phyloP scores from a whole-genome alignment of 2,113 vertebrate genomes.

The Machaerirhynchus nigripectus region DNA sequence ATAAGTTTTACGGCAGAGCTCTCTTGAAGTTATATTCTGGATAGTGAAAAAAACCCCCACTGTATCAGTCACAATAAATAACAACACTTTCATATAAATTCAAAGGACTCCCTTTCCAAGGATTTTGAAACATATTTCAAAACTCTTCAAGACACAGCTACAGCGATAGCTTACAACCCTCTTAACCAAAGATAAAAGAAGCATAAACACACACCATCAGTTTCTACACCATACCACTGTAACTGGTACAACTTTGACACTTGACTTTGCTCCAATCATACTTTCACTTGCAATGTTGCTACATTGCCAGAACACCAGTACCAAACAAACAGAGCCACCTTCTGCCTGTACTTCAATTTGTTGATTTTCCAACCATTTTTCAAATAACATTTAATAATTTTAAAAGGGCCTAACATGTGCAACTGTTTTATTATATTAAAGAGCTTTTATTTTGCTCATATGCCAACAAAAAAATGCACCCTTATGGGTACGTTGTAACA shows the following conservation, averaged over 20 bases:
- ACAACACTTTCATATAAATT: not conserved
- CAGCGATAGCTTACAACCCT: accelerated
- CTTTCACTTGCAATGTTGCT: not conserved
- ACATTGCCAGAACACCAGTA: not conserved
- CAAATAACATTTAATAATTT: not conserved
- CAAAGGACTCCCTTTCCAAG: not conserved
- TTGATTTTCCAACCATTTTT: not conserved
- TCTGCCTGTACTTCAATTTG: not conserved
- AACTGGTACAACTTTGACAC: not conserved
- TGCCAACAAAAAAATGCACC: not conserved
- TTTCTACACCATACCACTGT: not conserved
- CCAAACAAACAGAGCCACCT: not conserved
- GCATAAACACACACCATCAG: not conserved
- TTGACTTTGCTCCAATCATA: not conserved
- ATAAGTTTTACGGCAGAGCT: not conserved
- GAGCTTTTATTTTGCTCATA: not conserved
- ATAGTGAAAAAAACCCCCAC: not conserved
- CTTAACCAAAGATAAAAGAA: not conserved
- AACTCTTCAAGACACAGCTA: not conserved
- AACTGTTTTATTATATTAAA: not conserved
- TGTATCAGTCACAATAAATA: not conserved
- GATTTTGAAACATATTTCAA: not conserved
- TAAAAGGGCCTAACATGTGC: accelerated
- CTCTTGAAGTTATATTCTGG: not conserved
- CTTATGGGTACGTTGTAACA: not conserved